These are phyloP conservation scores for Agelas oroides DNA, from an alignment of 37 sponge, comb jelly and placozoan species.

Conservation along the genomic window DNA sequence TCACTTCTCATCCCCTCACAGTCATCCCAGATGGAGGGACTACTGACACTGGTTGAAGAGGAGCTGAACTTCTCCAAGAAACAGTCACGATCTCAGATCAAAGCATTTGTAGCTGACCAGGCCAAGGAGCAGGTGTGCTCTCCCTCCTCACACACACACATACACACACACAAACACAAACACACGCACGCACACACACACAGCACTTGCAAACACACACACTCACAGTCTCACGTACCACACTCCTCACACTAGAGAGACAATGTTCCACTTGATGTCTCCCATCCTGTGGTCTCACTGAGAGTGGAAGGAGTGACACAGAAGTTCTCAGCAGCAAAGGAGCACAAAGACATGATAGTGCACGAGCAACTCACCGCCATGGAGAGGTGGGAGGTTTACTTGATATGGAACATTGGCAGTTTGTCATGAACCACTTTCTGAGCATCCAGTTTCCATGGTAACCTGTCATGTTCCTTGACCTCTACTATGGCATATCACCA, in stretches of 20 bases:
- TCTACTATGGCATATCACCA: too few species aligned
- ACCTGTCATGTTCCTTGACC: too few species aligned
- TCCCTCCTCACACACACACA: not conserved
- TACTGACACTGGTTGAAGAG: conserved; percentile 48
- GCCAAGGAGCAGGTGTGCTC: not conserved
- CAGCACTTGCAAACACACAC: too few species aligned
- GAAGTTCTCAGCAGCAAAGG: conserved; percentile 22
- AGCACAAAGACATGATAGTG: conserved; percentile 49
- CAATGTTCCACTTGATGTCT: not conserved
- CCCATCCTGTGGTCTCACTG: not conserved
- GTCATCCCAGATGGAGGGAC: conserved; percentile 53
- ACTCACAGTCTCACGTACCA: not conserved
- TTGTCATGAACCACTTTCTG: too few species aligned
- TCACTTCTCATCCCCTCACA: conserved; percentile 7
- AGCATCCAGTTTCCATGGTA: too few species aligned
- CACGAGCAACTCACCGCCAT: conserved; percentile 79
- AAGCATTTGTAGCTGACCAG: conserved; percentile 38
- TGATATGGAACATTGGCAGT: too few species aligned
- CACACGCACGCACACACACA: not conserved
- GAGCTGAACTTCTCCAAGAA: conserved; percentile 60
- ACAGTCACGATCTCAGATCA: conserved; percentile 39
- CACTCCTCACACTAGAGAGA: not conserved
- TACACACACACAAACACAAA: not conserved
- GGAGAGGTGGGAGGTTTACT: conserved; percentile 65
- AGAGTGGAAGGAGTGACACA: conserved; percentile 10